phyloP scores from a whole-genome alignment of 2,113 vertebrate species.

The Amazona guildingii region DNA sequence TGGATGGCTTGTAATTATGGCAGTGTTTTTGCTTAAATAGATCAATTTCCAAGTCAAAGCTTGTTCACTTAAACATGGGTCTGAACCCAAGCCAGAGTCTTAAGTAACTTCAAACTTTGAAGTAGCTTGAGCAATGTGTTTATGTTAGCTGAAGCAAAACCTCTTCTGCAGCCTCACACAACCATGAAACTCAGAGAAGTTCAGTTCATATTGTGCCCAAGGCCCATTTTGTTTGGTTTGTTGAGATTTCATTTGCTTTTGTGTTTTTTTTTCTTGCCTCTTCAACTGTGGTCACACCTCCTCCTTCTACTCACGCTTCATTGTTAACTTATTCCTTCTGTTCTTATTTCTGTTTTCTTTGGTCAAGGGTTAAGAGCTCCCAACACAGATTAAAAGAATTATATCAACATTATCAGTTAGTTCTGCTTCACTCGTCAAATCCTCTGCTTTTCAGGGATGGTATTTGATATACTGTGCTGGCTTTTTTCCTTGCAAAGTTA shows the following conservation, averaged over 20 bases:
- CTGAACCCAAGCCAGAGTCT: background rate
- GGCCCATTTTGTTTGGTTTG: background rate
- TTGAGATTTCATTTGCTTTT: background rate
- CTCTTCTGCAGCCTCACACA: background rate
- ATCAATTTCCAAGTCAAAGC: background rate
- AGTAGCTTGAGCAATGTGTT: background rate
- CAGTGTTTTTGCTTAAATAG: background rate
- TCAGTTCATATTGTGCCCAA: background rate
- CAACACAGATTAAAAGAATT: background rate
- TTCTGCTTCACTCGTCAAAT: conserved; percentile 22
- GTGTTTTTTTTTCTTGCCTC: background rate
- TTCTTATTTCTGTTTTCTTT: conserved; percentile 14
- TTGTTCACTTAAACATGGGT: background rate
- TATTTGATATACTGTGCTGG: background rate
- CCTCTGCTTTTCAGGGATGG: background rate
- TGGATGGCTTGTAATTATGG: background rate
- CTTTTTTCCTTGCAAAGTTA: conserved; percentile 27
- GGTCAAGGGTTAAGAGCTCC: background rate
- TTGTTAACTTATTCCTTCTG: background rate
- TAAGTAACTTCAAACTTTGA: background rate
- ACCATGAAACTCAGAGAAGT: background rate
- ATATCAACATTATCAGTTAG: background rate
- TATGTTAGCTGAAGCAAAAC: background rate
- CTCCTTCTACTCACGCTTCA: background rate
- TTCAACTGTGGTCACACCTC: background rate